Evolutionary conservation across 2,888 invertebrate genomes (phyloP), one percentile per base, ranked within the genome.

Genomic region (Agrilus biguttatus): DNA sequence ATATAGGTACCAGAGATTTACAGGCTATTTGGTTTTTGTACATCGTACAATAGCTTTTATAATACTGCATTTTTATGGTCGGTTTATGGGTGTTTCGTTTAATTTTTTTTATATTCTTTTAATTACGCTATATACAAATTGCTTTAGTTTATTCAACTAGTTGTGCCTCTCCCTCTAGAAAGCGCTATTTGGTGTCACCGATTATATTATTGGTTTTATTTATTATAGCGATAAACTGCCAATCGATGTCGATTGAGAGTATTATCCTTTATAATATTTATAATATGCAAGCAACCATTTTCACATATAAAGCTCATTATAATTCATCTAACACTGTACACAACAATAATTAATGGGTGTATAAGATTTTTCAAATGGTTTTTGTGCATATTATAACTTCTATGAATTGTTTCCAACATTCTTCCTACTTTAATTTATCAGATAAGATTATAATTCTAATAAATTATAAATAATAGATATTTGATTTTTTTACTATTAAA

Each of bases 281-380:
- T 63, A 63, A 64, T 64, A 64, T 64, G 63, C 65, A 65, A 56
- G 59, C 43, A 51, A 63, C 65, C 63, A 64, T 61, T 60, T 55
- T 50, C 32, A 39, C 39, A 39, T 45, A 32, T 44, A 41, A 62
- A 62, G 62, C 62, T 28, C 28, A 51, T 49, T 50, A 47, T 50
- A 41, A 43, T 47, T 41, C 48, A 47, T 56, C 59, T 57, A 60
- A 61, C 62, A 61, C 63, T 62, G 62, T 63, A 62, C 62, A 63
- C 60, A 62, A 63, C 63, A 62, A 61, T 43, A 45, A 56, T n/a
- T 58, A 55, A 55, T 53, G 46, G 43, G 28, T 28, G 28, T 49
- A 46, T 48, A 51, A 57, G 57, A 56, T 52, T 58, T 60, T 55
- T 57, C 59, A 57, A 61, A 61, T 61, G 61, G 61, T 61, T 55